Evolutionary conservation across 2,888 invertebrate genomes (phyloP), one percentile per base, ranked within the genome.

Genomic region (Melinopterus prodromus): DNA sequence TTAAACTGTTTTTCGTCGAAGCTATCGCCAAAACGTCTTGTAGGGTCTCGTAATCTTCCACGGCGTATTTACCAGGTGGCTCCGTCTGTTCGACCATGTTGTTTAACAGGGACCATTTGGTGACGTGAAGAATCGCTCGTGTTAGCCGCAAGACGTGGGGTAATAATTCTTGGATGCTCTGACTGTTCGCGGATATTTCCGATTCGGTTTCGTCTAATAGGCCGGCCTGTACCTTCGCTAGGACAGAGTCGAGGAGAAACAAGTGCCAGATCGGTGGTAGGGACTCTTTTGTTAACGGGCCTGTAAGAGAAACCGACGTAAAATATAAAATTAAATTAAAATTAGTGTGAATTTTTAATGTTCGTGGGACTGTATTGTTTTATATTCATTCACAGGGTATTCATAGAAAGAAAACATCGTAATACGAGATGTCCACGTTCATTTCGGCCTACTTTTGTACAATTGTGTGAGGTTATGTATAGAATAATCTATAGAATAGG

Each of bases 221-320:
- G 16, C 91, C 91, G 71, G 93, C 92, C 85, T 95, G 94, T 70
- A 96, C 91, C 86, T 96, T 94, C 14, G 95, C 95, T 69, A 96
- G 89, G 0, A 96, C 93, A 0, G 94, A 92, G 86, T 96, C 96
- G 84, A 96, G 91, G 14, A 96, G 91, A 84, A 94, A 93, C 69
- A 96, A 91, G 82, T 95, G 94, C 87, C 94, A 91, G 0, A 96
- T 90, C 1, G 94, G 93, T 0, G 96, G 96, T 38, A 93, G 85
- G 12, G 91, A 91, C 81, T 90, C 89, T 83, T 89, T 89, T 1
- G 86, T 82, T 79, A 90, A 89, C 2, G 86, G 79, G 26, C 86
- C 86, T 87, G 78, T 78, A 83, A 79, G 77, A 69, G 1, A 69
- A n/a, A 15, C 0, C 15, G 14, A 16, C 14, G 2, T 76, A 16